These are phyloP conservation scores for Cephonodes hylas DNA, from an alignment of 2,888 invertebrate genomes.

Conservation along the genomic window DNA sequence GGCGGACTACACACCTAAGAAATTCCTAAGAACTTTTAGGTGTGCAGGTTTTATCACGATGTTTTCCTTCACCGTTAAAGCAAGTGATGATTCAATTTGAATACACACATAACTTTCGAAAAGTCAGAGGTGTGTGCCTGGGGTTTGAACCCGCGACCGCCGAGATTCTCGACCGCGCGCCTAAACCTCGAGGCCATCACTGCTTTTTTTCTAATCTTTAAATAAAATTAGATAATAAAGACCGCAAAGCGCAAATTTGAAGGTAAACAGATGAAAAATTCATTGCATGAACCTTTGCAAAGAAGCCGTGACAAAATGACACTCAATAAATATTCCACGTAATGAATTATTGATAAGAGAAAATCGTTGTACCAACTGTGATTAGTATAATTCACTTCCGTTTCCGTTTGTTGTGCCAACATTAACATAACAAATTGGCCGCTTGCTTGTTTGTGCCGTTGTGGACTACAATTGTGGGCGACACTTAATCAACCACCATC, in stretches of 20 bases:
- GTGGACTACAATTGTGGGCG: not conserved
- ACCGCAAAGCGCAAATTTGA: not conserved
- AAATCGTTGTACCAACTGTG: conserved; percentile 10
- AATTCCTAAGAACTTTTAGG: too few species aligned
- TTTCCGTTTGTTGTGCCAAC: conserved; percentile 6
- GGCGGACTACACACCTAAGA: too few species aligned
- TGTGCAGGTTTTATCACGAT: too few species aligned
- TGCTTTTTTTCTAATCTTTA: too few species aligned
- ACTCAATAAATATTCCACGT: not conserved
- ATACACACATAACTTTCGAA: too few species aligned
- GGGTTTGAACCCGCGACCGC: too few species aligned
- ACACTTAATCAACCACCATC: not conserved
- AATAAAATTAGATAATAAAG: not conserved
- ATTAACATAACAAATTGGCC: conserved; percentile 13
- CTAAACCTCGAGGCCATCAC: too few species aligned
- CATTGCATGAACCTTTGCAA: not conserved
- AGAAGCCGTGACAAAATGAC: not conserved
- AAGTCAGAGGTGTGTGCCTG: too few species aligned
- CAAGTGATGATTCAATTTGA: too few species aligned
- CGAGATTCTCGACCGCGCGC: too few species aligned
- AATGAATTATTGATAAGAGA: conserved; percentile 11
- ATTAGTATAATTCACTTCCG: conserved; percentile 8
- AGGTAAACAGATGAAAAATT: not conserved
- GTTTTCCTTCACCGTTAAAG: too few species aligned
- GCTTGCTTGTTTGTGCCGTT: not conserved